phyloP scores from a whole-genome alignment of 2,888 invertebrate genomes.

The Scaptomyza parva region DNA sequence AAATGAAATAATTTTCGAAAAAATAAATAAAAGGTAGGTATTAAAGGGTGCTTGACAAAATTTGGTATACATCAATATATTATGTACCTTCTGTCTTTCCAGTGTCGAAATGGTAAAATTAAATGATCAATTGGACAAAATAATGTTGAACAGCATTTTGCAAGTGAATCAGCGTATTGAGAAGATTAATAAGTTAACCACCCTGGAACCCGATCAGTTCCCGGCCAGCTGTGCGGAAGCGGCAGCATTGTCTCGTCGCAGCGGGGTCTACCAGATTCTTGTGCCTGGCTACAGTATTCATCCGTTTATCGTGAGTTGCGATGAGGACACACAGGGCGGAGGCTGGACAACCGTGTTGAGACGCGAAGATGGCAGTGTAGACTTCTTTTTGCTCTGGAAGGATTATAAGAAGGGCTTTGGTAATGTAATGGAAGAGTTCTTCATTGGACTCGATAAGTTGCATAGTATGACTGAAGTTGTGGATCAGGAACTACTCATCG shows the following conservation, averaged over 20 bases:
- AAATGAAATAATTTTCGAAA: constrained; percentile 29
- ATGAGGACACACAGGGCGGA: constrained; percentile 85
- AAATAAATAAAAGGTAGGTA: too few relatives aligned
- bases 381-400: constrained; percentile 88
- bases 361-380: constrained; percentile 88
- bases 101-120: too few relatives aligned
- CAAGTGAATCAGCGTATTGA: too few relatives aligned
- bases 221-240: constrained; percentile 66
- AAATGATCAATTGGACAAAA: too few relatives aligned
- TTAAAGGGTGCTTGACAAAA: too few relatives aligned
- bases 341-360: constrained; percentile 90
- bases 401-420: constrained; percentile 88
- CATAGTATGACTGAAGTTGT: constrained; percentile 84
- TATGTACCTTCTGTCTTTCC: too few relatives aligned
- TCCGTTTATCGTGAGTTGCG: constrained; percentile 87
- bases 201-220: constrained; percentile 5
- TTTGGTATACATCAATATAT: too few relatives aligned
- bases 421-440: constrained; percentile 89
- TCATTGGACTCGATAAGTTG: constrained; percentile 89
- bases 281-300: constrained; percentile 85
- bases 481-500: constrained; percentile 87
- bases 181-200: constrained; percentile 3
- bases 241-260: constrained; percentile 25
- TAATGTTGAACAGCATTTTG: too few relatives aligned
- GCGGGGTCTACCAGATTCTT: constrained; percentile 84